Base-by-base conservation (phyloP, 2,888 invertebrate genomes). In the Gibbula magus region DNA sequence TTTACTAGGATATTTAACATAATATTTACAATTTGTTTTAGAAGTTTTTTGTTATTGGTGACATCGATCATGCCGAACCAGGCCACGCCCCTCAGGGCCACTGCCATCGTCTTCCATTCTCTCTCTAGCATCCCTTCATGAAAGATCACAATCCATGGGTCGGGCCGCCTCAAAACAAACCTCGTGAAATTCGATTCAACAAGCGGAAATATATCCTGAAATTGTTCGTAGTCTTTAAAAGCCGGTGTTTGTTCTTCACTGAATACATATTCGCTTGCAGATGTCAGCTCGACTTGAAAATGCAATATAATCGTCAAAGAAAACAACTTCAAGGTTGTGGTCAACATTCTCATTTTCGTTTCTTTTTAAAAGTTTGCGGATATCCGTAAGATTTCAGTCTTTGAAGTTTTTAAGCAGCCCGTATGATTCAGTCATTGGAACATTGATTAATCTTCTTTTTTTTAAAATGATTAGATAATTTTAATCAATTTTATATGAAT, bases 141-240 rank as follows among this genome's bases (percentile, higher is more conserved):
- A 74, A 88, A 87, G 10, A 89, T 81, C 0, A 88, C 79, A 20
- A 89, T 84, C 89, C 89, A 89, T 4, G 89, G 85, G 75, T 89
- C 89, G 35, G 82, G 80, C 25, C 77, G 79, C 13, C 84, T 79
- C 54, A 89, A 67, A 22, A 89, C 84, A 25, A 78, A 82, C 4
- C 83, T 81, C 7, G 88, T 87, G 53, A 87, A 89, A 70, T 88
- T 89, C 4, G 83, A 79, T 29, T 52, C 70, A 5, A 83, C 86
- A 35, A 88, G 75, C 2, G 86, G 86, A 70, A 89, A 87, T 66
- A 89, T 85, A 74, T 89, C 89, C 66, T 85, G 78, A 75, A 81
- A 89, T 79, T 76, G 82, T 75, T 88, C 87, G 3, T 85, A 83
- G 2, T 86, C 83, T 2, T 56, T 77, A 29, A 87, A 83, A 13